Base-by-base conservation (phyloP, 2,888 invertebrate species). In the Agrotis ipsilon region DNA sequence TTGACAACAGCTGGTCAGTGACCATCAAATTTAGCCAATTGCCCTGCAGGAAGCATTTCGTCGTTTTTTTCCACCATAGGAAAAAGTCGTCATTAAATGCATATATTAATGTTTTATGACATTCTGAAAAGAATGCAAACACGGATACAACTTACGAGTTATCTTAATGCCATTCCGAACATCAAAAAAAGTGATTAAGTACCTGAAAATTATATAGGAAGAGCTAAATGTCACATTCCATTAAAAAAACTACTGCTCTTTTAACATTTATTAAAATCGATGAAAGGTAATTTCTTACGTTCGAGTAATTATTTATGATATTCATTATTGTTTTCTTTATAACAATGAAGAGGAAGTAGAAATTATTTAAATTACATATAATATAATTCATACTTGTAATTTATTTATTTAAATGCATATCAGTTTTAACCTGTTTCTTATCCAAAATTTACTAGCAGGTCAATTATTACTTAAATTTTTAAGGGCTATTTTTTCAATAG, bases 121-220 rank as follows among this genome's bases (percentile, higher is more conserved):
- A n/a, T n/a, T n/a, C n/a, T n/a, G 6, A 27, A 4, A 27, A 27
- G 27, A 63, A 49, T 46, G 16, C 9, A 39, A 24, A 64, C 60
- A 45, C 75, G 79, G 79, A 75, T 60, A 43, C 43, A n/a, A 27
- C n/a, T 13, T 54, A 51, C 16, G 19, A 55, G 5, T 7, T 14
- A 11, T 19, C 19, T 63, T 46, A 58, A 68, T 68, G 55, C n/a
- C 57, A 77, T 13, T 49, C n/a, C 21, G 46, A 55, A 59, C 18
- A 16, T 45, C 54, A 66, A 27, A 63, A 63, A 46, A 46, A 48
- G 39, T 55, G 46, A 66, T 75, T 52, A 63, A 43, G 1, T 51
- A 49, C 52, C 0, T 59, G 13, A 39, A 61, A 72, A 67, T 71
- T 0, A 54, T 72, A 59, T 61, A 75, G 72, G 69, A 79, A 84